Percentiles rank a stretch among this genome's conserved stretches.
These are phyloP conservation scores for Gymnocheta viridis DNA, from an alignment of 2,888 invertebrate species.

Conservation along the genomic window DNA sequence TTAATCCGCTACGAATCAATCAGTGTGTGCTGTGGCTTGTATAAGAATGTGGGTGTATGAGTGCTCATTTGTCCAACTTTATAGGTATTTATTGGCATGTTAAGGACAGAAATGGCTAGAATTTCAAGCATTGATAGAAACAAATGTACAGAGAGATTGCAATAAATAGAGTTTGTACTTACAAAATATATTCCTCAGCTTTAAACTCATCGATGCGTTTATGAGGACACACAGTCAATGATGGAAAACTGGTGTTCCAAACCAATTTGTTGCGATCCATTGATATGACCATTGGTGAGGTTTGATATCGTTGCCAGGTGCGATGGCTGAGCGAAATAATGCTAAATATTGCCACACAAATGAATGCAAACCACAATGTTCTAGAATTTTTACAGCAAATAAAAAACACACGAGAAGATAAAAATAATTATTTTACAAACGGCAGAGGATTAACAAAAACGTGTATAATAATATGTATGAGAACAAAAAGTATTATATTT, in stretches of 20 bases:
- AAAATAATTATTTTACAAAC: background rate
- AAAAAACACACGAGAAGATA: background rate
- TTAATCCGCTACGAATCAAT: constrained; percentile 51
- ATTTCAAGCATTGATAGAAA: background rate
- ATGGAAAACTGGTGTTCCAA: constrained; percentile 88
- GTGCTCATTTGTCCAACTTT: background rate
- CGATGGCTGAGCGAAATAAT: constrained; percentile 84
- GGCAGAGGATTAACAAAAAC: background rate
- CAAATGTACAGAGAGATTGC: background rate
- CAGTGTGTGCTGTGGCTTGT: constrained; percentile 33
- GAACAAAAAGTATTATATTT: background rate
- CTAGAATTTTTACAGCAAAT: constrained; percentile 76
- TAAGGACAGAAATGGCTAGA: background rate
- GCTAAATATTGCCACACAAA: constrained; percentile 84
- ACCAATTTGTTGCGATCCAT: constrained; percentile 88
- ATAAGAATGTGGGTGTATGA: background rate
- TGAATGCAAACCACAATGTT: constrained; percentile 84
- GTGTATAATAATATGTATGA: background rate
- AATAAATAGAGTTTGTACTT: constrained; percentile 71
- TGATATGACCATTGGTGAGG: constrained; percentile 88
- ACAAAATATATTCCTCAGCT: constrained; percentile 84
- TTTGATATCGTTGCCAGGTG: constrained; percentile 86
- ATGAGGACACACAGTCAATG: constrained; percentile 86
- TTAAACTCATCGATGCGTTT: constrained; percentile 84
- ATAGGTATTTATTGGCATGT: background rate